phyloP scores from a whole-genome alignment of 2,888 invertebrate species.

The Leptura quadrifasciata region DNA sequence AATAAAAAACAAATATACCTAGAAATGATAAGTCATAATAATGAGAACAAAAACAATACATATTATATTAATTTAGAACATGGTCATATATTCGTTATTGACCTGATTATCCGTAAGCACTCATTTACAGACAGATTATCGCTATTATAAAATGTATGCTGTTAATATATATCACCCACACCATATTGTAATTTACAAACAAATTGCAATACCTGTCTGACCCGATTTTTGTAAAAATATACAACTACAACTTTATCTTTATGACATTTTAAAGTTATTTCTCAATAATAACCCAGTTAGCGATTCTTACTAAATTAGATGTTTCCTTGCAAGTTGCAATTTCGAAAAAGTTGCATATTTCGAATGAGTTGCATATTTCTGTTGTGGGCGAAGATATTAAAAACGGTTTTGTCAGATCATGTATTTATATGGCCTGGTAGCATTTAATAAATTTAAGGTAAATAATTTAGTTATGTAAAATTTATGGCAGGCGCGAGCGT shows the following conservation, averaged over 20 bases:
- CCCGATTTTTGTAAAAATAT: slow-evolving; percentile 32
- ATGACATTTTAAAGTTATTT: slow-evolving; percentile 19
- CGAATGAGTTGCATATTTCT: neutral
- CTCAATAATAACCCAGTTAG: neutral
- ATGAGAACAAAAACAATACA: slow-evolving; percentile 38
- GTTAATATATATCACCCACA: slow-evolving; percentile 37
- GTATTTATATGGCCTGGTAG: neutral
- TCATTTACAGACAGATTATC: slow-evolving; percentile 36
- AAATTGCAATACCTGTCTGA: slow-evolving; percentile 28
- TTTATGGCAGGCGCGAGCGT: too few species aligned
- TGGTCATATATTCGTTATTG: slow-evolving; percentile 44
- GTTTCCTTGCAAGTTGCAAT: neutral
- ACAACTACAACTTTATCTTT: slow-evolving; percentile 12
- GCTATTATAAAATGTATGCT: slow-evolving; percentile 22
- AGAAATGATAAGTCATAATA: slow-evolving; percentile 14
- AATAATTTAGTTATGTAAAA: too few species aligned
- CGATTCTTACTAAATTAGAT: neutral
- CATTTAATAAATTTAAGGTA: neutral
- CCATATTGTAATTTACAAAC: slow-evolving; percentile 25
- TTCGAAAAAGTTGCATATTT: too few species aligned
- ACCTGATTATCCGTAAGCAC: slow-evolving; percentile 35
- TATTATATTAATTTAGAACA: slow-evolving; percentile 41
- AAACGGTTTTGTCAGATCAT: neutral
- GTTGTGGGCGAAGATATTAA: neutral
- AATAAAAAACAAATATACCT: neutral